phyloP scores from a whole-genome alignment of 2,797 vertebrate species.

The Rachycentron canadum region DNA sequence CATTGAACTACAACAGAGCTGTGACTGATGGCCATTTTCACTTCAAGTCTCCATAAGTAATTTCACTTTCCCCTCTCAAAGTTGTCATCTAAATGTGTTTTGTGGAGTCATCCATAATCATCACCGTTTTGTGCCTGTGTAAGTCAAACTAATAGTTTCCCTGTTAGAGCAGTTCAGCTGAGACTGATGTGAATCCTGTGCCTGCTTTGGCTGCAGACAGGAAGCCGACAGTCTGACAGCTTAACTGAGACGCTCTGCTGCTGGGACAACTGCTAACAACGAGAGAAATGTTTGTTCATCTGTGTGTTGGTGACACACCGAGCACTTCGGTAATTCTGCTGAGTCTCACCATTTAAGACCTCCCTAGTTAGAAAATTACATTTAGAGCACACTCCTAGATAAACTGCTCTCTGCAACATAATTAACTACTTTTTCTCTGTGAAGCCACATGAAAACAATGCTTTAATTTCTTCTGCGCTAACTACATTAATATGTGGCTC shows the following conservation, averaged over 20 bases:
- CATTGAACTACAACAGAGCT: background rate
- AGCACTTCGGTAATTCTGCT: slow-evolving; percentile 25
- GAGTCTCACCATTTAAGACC: slow-evolving; percentile 27
- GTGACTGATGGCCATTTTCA: background rate
- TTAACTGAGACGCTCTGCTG: slow-evolving; percentile 38
- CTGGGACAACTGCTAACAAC: slow-evolving; percentile 38
- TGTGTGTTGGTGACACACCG: slow-evolving; percentile 33
- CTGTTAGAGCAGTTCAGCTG: slow-evolving; percentile 23
- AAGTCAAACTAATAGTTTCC: slow-evolving; percentile 16
- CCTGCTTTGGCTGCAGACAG: slow-evolving; percentile 26
- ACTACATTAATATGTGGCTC: slow-evolving; percentile 44
- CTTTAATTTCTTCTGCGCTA: slow-evolving; percentile 19
- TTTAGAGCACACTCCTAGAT: slow-evolving; percentile 9
- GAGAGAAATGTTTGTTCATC: slow-evolving; percentile 32
- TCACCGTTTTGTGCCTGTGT: background rate
- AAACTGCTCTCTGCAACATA: slow-evolving; percentile 14
- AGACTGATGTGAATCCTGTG: slow-evolving; percentile 24
- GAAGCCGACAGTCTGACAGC: slow-evolving; percentile 35
- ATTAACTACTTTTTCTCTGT: slow-evolving; percentile 16
- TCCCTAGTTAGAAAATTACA: slow-evolving; percentile 23
- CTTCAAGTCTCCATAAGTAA: slow-evolving; percentile 3
- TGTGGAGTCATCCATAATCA: slow-evolving; percentile 25
- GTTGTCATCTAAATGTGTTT: background rate
- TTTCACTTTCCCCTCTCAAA: background rate
- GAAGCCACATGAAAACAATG: slow-evolving; percentile 36